Conservation (phyloP, 2,113 vertebrate species). For the Solea senegalensis region DNA sequence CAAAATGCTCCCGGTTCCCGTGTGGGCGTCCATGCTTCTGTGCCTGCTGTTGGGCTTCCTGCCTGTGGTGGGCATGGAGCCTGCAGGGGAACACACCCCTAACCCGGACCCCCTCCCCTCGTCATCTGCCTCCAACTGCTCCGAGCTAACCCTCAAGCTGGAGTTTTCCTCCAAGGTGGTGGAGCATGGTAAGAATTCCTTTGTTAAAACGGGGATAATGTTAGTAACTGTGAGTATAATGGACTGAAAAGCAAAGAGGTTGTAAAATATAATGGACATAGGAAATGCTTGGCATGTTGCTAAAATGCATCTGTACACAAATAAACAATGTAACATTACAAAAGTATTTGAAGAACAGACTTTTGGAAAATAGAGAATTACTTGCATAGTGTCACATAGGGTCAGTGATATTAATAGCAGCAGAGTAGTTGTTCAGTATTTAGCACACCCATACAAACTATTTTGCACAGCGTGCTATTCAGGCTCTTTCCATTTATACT, state of each 20-base stretch:
- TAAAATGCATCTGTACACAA: no score
- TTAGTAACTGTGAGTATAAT: no score
- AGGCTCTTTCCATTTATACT: neutral
- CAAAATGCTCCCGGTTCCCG: slow-evolving; percentile 59
- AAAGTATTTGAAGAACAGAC: no score
- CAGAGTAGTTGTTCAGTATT: neutral
- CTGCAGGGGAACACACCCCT: slow-evolving; percentile 56
- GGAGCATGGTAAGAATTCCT: slow-evolving; percentile 87
- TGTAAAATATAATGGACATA: no score
- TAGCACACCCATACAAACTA: neutral
- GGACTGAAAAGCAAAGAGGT: no score
- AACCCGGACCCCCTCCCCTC: slow-evolving; percentile 57
- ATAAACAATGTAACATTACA: no score
- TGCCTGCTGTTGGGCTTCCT: slow-evolving; percentile 85
- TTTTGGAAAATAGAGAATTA: no score
- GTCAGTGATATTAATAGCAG: neutral
- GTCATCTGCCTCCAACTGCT: slow-evolving; percentile 84
- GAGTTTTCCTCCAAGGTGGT: slow-evolving; percentile 93
- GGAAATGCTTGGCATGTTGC: no score
- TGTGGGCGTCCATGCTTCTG: slow-evolving; percentile 85
- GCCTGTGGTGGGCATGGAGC: slow-evolving; percentile 82
- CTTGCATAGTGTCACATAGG: no score
- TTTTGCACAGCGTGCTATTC: slow-evolving; percentile 1
- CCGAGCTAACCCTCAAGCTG: slow-evolving; percentile 88
- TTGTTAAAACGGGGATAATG: neutral